A percentile compares a stretch with the other conserved stretches of the same genome.
Conservation (phyloP, 1,140 invertebrate genomes). For the Zaprionus lachaisei region DNA sequence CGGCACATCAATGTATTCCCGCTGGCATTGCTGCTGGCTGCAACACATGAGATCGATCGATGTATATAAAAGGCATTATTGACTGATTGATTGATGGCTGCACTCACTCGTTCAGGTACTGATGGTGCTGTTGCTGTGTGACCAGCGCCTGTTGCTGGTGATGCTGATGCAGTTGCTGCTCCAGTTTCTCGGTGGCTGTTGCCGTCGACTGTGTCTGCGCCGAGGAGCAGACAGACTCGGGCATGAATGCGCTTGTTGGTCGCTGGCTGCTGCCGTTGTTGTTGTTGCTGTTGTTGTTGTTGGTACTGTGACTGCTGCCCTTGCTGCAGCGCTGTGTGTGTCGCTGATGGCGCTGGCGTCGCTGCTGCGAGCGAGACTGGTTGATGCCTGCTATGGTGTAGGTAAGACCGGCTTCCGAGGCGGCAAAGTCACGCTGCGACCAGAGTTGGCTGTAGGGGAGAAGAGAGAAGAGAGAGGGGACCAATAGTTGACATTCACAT, state of each 20-base stretch:
- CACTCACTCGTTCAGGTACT: constrained; percentile 78
- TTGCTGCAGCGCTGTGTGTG: constrained; percentile 72
- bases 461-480: not conserved
- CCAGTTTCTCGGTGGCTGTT: constrained; percentile 77
- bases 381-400: constrained; percentile 75
- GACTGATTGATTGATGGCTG: not conserved
- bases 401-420: constrained; percentile 79
- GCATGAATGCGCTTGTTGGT: constrained; percentile 72
- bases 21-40: constrained; percentile 55
- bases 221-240: constrained; percentile 78
- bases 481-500: constrained; percentile 42
- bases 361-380: constrained; percentile 61
- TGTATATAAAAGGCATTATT: not conserved
- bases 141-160: constrained; percentile 73
- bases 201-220: constrained; percentile 79
- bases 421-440: constrained; percentile 78
- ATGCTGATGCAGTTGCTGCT: constrained; percentile 75
- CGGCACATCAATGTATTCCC: constrained; percentile 84
- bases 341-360: constrained; percentile 64
- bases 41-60: not conserved
- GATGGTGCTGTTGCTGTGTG: constrained; percentile 75
- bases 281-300: constrained; percentile 39
- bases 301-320: constrained; percentile 48
- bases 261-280: constrained; percentile 53
- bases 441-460: constrained; percentile 53